These are phyloP conservation scores for Drosophila ezoana DNA, from an alignment of 2,888 invertebrate species.

Conservation along the genomic window DNA sequence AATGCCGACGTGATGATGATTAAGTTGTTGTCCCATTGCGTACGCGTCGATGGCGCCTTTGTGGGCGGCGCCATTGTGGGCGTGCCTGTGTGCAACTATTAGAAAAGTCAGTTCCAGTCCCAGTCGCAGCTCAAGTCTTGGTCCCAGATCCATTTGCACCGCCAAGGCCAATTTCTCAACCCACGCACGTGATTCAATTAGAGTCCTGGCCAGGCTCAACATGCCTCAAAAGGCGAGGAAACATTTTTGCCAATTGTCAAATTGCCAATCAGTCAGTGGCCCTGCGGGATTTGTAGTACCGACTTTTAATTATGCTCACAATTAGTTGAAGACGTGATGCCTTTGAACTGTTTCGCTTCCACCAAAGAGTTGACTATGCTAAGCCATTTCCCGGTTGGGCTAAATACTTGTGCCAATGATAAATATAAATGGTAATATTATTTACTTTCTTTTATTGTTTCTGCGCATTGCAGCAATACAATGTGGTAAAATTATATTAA, in stretches of 20 bases:
- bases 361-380: slow-evolving; percentile 15
- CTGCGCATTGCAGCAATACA: too few relatives aligned
- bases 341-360: slow-evolving; percentile 42
- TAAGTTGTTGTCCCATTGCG: slow-evolving; percentile 70
- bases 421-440: neutral
- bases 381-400: neutral
- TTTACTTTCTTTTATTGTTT: neutral
- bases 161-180: slow-evolving; percentile 48
- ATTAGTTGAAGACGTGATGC: slow-evolving; percentile 66
- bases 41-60: slow-evolving; percentile 55
- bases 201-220: slow-evolving; percentile 32
- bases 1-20: slow-evolving; percentile 77
- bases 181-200: slow-evolving; percentile 74
- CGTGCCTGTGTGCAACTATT: slow-evolving; percentile 52
- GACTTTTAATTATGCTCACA: slow-evolving; percentile 69
- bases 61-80: slow-evolving; percentile 35
- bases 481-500: too few relatives aligned
- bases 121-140: neutral
- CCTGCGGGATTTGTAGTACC: slow-evolving; percentile 56
- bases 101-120: slow-evolving; percentile 26
- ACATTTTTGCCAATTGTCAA: slow-evolving; percentile 56
- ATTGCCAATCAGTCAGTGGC: slow-evolving; percentile 61
- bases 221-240: slow-evolving; percentile 14
- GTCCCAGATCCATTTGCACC: slow-evolving; percentile 50
- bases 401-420: neutral